A percentile compares a stretch with the other conserved stretches of the same genome.
Evolutionary conservation across 2,888 invertebrate genomes (phyloP).

Genomic region (Ophonus ardosiacus): DNA sequence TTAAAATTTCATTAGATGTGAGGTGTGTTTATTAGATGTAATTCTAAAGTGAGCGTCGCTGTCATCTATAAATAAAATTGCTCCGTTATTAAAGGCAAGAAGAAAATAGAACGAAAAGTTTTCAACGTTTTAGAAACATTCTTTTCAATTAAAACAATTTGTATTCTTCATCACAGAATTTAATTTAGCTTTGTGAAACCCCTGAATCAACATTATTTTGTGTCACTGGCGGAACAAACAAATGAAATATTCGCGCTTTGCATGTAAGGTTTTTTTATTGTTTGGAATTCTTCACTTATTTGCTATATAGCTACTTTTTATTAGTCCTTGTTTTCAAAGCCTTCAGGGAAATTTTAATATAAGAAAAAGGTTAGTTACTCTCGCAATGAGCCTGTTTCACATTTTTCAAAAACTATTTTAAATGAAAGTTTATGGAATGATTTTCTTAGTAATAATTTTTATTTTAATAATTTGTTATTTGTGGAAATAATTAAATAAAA

Average conservation of each 20-base stretch:
- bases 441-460: too few species aligned
- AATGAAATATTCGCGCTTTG: not conserved
- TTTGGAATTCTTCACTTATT: slow-evolving; percentile 23
- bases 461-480: too few species aligned
- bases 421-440: too few species aligned
- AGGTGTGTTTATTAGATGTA: not conserved
- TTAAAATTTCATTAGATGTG: not conserved
- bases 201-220: slow-evolving; percentile 3
- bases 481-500: too few species aligned
- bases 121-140: slow-evolving; percentile 2
- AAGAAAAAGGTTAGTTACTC: not conserved
- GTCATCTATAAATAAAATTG: slow-evolving; percentile 8
- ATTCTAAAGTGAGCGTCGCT: not conserved
- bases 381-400: too few species aligned
- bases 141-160: slow-evolving; percentile 32
- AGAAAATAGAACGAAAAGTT: not conserved
- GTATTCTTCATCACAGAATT: slow-evolving; percentile 15
- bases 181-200: not conserved
- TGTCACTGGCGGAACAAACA: not conserved
- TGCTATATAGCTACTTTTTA: not conserved
- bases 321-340: not conserved
- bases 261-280: slow-evolving; percentile 3
- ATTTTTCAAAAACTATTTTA: too few species aligned
- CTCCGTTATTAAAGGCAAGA: not conserved
- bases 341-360: not conserved